phyloP scores from a whole-genome alignment of 2,888 invertebrate species.

The Liodrosophila aerea region DNA sequence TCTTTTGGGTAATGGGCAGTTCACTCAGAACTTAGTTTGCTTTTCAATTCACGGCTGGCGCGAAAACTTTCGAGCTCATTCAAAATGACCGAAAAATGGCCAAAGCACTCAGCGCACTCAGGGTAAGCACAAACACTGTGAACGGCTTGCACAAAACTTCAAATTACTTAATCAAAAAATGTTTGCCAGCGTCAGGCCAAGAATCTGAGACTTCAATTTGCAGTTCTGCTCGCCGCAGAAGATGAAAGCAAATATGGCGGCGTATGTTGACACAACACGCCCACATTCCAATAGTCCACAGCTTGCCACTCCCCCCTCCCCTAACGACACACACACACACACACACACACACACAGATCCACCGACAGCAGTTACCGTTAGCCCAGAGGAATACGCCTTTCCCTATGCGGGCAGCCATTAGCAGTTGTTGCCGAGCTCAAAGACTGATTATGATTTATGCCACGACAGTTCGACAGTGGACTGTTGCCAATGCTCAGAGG shows the following conservation, averaged over 20 bases:
- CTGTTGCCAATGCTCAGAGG: conserved; percentile 8
- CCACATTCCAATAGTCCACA: background rate
- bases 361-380: background rate
- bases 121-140: conserved; percentile 31
- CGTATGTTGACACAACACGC: conserved; percentile 43
- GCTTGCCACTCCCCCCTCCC: background rate
- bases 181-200: conserved; percentile 28
- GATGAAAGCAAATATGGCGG: conserved; percentile 57
- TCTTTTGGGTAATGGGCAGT: conserved; percentile 1
- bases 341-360: no score
- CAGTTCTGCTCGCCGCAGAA: conserved; percentile 51
- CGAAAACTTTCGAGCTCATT: conserved; percentile 51
- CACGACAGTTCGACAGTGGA: conserved; percentile 38
- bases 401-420: conserved; percentile 55
- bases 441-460: conserved; percentile 60
- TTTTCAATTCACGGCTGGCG: conserved; percentile 56
- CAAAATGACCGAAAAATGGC: conserved; percentile 22
- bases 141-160: conserved; percentile 64
- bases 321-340: no score
- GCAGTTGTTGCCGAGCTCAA: conserved; percentile 45
- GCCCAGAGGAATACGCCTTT: conserved; percentile 1
- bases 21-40: conserved; percentile 38
- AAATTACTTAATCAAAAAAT: conserved; percentile 65
- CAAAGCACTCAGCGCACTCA: conserved; percentile 1
- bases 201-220: conserved; percentile 42